phyloP scores from a whole-genome alignment of 1,140 invertebrate species.

The Bombus terrestris region DNA sequence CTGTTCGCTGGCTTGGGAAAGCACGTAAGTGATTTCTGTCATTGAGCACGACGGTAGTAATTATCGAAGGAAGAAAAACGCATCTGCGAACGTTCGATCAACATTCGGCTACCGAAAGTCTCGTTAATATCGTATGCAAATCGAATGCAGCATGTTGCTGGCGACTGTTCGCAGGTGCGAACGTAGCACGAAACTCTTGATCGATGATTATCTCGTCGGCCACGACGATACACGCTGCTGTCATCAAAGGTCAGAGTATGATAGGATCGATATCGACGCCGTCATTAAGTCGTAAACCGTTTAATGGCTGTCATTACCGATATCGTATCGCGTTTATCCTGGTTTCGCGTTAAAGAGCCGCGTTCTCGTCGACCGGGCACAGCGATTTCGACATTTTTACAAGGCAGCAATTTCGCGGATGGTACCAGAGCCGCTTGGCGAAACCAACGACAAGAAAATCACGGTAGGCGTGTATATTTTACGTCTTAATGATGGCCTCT shows the following conservation, averaged over 20 bases:
- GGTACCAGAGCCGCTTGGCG: background rate
- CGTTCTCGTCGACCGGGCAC: background rate
- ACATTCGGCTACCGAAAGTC: background rate
- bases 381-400: background rate
- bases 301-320: constrained; percentile 53
- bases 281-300: constrained; percentile 46
- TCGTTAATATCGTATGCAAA: constrained; percentile 50
- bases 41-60: background rate
- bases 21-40: too few relatives aligned
- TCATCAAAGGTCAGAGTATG: constrained; percentile 18
- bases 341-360: constrained; percentile 20
- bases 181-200: background rate
- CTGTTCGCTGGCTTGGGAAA: too few relatives aligned
- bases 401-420: constrained; percentile 10
- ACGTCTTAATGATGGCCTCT: constrained; percentile 19
- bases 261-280: constrained; percentile 15
- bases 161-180: background rate
- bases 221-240: background rate
- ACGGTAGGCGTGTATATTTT: constrained; percentile 15
- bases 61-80: background rate
- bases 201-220: background rate
- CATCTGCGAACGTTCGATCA: background rate
- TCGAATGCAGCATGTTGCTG: background rate
- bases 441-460: constrained; percentile 29
- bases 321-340: constrained; percentile 49